A percentile compares a stretch with the other conserved stretches of the same genome.
phyloP scores from a whole-genome alignment of 2,797 vertebrate species.

The Tangara arthus region DNA sequence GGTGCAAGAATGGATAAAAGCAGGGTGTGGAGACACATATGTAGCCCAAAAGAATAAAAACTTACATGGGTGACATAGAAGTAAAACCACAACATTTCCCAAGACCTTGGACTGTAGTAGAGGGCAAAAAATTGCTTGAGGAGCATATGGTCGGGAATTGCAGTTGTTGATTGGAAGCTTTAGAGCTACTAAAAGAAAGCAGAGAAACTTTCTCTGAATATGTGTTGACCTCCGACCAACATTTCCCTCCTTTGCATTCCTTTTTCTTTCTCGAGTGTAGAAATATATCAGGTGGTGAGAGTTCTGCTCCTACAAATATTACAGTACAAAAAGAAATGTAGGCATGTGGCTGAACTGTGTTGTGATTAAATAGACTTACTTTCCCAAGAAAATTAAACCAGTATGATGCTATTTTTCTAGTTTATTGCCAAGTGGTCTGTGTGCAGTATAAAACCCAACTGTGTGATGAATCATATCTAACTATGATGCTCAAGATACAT shows the following conservation, averaged over 20 bases:
- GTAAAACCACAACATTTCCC: background rate
- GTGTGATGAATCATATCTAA: background rate
- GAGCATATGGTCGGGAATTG: background rate
- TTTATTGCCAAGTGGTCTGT: background rate
- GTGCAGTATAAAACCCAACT: background rate
- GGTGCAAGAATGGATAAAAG: background rate
- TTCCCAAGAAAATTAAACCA: background rate
- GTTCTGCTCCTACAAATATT: background rate
- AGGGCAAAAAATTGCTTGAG: background rate
- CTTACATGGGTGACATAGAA: background rate
- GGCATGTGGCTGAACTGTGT: background rate
- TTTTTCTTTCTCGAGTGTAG: background rate
- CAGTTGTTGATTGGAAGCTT: background rate
- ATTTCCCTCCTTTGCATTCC: background rate
- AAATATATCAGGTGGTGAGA: background rate
- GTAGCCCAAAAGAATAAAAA: background rate
- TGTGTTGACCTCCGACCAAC: background rate
- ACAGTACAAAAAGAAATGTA: background rate
- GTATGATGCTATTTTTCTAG: background rate
- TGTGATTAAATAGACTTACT: background rate
- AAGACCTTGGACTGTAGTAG: background rate
- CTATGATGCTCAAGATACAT: background rate
- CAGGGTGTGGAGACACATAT: background rate
- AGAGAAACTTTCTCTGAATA: background rate
- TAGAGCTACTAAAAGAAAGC: background rate